Conservation (phyloP, 2,888 invertebrate species). For the Yponomeuta sedellus region DNA sequence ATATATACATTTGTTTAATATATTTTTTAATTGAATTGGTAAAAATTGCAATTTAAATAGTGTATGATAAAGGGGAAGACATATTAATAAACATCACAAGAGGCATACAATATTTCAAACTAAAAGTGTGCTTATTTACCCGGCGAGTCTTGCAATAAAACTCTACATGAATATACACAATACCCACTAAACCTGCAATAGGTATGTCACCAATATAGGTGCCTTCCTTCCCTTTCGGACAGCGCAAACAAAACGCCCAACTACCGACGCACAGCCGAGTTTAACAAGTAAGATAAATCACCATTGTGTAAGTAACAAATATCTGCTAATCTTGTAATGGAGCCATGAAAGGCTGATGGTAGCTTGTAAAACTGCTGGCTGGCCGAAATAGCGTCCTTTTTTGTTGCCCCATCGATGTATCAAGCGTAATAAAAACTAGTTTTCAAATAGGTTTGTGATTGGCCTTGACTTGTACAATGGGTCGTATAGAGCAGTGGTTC, state of each 20-base stretch:
- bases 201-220: too few relatives aligned
- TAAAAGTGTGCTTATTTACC: too few relatives aligned
- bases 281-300: background rate
- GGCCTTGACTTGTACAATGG: background rate
- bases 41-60: too few relatives aligned
- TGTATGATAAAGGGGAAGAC: too few relatives aligned
- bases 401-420: background rate
- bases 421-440: background rate
- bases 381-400: background rate
- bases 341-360: background rate
- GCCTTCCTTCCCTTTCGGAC: background rate
- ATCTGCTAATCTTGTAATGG: slow-evolving; percentile 15
- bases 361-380: background rate
- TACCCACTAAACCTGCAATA: too few relatives aligned
- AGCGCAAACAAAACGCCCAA: background rate
- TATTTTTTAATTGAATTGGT: too few relatives aligned
- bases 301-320: slow-evolving; percentile 3
- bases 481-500: too few relatives aligned
- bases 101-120: too few relatives aligned
- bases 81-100: too few relatives aligned
- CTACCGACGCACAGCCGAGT: background rate
- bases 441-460: background rate
- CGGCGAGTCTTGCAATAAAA: background rate
- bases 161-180: background rate
- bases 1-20: too few relatives aligned